These are phyloP conservation scores for Vesta saturnalis DNA, from an alignment of 2,888 invertebrate species.

Conservation along the genomic window DNA sequence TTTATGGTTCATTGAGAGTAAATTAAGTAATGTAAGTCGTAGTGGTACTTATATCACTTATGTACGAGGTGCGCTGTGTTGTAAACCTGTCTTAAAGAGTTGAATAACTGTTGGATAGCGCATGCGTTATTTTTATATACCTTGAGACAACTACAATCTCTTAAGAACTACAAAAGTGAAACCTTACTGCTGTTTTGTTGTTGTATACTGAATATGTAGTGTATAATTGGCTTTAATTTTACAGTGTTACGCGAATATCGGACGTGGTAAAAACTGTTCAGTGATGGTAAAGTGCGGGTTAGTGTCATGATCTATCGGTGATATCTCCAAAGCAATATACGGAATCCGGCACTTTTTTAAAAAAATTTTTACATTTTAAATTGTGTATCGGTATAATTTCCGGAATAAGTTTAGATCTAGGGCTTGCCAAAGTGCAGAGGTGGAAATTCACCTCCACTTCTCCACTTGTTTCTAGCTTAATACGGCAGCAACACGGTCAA, in stretches of 20 bases:
- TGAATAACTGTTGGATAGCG: conserved; percentile 57
- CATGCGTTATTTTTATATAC: conserved; percentile 54
- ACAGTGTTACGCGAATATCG: background rate
- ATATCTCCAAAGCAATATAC: conserved; percentile 24
- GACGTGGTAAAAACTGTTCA: background rate
- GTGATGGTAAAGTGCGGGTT: conserved; percentile 36
- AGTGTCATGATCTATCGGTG: conserved; percentile 36
- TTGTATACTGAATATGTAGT: background rate
- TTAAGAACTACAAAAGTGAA: conserved; percentile 54
- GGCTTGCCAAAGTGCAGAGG: conserved; percentile 30
- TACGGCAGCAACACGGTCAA: conserved; percentile 36
- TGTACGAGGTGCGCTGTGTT: conserved; percentile 50
- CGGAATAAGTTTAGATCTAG: conserved; percentile 22
- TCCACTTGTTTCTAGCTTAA: conserved; percentile 27
- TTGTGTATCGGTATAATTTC: background rate
- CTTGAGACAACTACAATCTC: conserved; percentile 58
- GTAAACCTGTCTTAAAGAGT: conserved; percentile 58
- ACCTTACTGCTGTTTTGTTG: conserved; percentile 39
- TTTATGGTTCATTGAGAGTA: background rate
- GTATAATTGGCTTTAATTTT: background rate
- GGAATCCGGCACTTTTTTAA: background rate
- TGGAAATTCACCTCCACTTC: conserved; percentile 33
- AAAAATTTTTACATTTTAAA: background rate
- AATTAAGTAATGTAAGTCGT: conserved; percentile 7
- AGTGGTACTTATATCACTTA: conserved; percentile 44